phyloP scores from a whole-genome alignment of 2,797 vertebrate species.

The Muraenolepis orangiensis region DNA sequence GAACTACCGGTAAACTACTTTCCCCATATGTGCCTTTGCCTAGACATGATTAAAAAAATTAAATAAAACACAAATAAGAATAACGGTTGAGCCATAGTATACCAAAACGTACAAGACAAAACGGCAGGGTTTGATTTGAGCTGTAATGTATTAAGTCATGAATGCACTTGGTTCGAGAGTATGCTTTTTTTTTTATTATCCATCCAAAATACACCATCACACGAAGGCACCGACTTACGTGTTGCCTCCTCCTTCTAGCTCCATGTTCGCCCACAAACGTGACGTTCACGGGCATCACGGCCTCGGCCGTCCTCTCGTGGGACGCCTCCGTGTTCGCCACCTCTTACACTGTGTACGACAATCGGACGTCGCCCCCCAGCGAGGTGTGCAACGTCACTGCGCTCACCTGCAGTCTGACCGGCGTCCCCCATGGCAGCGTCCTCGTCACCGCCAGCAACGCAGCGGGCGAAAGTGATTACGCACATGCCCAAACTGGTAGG shows the following conservation, averaged over 20 bases:
- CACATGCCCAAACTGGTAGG: constrained; percentile 39
- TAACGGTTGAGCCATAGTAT: background rate
- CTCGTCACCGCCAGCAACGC: constrained; percentile 66
- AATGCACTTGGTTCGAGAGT: background rate
- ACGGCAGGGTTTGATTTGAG: background rate
- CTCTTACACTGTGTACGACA: constrained; percentile 59
- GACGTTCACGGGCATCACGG: constrained; percentile 34
- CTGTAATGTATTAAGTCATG: background rate
- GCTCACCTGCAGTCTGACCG: constrained; percentile 60
- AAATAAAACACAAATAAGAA: background rate
- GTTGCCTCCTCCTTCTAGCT: constrained; percentile 48
- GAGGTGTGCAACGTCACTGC: constrained; percentile 57
- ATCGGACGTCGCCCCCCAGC: constrained; percentile 6
- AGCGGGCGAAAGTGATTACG: constrained; percentile 66
- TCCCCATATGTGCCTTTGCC: background rate
- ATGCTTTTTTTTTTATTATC: background rate
- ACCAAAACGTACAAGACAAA: background rate
- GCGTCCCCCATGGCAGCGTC: constrained; percentile 34
- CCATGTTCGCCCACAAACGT: constrained; percentile 68
- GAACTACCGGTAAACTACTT: constrained; percentile 66
- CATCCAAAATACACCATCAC: background rate
- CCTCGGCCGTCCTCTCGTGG: constrained; percentile 63
- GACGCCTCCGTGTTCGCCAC: constrained; percentile 49
- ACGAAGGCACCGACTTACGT: background rate
- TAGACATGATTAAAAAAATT: background rate